These are phyloP conservation scores for Lacerta viridis DNA, from an alignment of 2,797 vertebrate genomes.

Conservation along the genomic window DNA sequence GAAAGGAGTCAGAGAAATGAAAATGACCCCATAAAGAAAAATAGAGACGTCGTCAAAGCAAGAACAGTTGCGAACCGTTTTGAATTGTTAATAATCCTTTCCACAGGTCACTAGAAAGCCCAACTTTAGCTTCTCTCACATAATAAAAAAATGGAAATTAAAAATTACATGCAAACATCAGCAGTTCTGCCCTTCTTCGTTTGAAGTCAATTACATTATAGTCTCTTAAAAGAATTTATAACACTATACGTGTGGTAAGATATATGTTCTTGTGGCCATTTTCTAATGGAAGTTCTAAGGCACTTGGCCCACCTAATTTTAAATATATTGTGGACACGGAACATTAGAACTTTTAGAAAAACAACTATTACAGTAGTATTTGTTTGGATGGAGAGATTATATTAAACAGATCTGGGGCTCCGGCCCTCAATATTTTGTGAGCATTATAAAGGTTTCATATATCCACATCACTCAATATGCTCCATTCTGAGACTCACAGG, in stretches of 20 bases:
- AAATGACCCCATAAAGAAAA: conserved; percentile 59
- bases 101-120: conserved; percentile 48
- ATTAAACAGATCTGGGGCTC: too few relatives aligned
- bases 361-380: too few relatives aligned
- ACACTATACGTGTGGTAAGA: neutral
- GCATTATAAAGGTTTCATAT: too few relatives aligned
- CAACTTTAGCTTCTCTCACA: conserved; percentile 7
- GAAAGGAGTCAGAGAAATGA: conserved; percentile 67
- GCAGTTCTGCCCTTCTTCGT: neutral
- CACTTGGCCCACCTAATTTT: neutral
- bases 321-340: neutral
- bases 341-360: neutral
- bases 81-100: conserved; percentile 66
- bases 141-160: neutral
- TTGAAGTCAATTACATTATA: conserved; percentile 14
- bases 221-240: conserved; percentile 6
- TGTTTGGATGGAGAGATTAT: too few relatives aligned
- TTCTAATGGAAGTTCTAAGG: neutral
- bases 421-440: too few relatives aligned
- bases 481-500: too few relatives aligned
- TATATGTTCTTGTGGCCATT: neutral
- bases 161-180: conserved; percentile 4
- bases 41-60: conserved; percentile 64
- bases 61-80: conserved; percentile 61
- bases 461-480: too few relatives aligned